Evolutionary conservation across 2,888 invertebrate genomes (phyloP), one percentile per base, ranked within the genome.

Genomic region (Drosophila mimica): DNA sequence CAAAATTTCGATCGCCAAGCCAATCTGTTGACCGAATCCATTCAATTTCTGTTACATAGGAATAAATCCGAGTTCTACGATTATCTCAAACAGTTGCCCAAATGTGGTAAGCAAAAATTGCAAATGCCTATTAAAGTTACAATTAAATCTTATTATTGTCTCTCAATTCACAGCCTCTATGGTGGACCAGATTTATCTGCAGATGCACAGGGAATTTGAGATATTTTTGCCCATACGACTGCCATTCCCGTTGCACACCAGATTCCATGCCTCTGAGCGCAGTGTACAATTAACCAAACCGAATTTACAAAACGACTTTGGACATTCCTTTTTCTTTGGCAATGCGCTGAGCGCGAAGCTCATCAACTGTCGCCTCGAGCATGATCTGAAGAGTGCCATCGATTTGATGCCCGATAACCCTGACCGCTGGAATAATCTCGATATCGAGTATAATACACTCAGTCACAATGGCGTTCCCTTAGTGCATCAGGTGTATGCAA

Each of bases 131-230:
- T 9, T 34, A 17, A 25, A 25, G 25, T 25, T 25, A 25, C 25
- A 25, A 15, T 40, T 20, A 20, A 20, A 6, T 25, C 11, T 38
- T 4, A 46, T 25, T 11, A 38, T 36, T n/a, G 3, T n/a, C 17
- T 48, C 36, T 4, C 4, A 6, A 9, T 40, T 65, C 15, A 15
- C 64, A 87, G 83, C 70, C 8, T n/a, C 75, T 11, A 56, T 34
- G 28, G 57, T 84, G 11, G 31, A 31, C 28, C 13, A 60, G n/a
- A 33, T 62, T 0, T 0, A 25, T 7, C 28, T 84, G 69, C 67
- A 82, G 11, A 28, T 83, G 63, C 87, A 82, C 7, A 25, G 70
- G 3, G 36, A 31, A 9, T 87, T 84, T 36, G 75, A 87, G 4
- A 4, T 78, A 9, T 83, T 87, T 3, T 31, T 83, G 8, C 77